A percentile compares a stretch with the other conserved stretches of the same genome.
These are phyloP conservation scores for Poecile atricapillus DNA, from an alignment of 2,113 vertebrate species.

Conservation along the genomic window DNA sequence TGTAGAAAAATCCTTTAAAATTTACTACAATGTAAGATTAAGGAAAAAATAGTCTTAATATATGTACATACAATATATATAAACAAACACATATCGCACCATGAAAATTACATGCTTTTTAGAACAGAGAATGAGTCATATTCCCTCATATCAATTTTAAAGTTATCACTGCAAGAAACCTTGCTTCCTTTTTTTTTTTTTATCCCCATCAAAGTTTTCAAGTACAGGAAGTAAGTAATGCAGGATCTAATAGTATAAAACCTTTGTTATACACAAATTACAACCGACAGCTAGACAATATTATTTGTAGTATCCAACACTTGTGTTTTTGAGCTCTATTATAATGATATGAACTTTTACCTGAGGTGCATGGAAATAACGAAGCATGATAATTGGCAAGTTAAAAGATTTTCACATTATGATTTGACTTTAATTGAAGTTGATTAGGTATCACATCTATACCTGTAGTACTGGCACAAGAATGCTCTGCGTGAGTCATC, in stretches of 20 bases:
- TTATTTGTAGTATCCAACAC: conserved; percentile 40
- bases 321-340: conserved; percentile 17
- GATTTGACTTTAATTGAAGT: conserved; percentile 36
- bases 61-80: conserved; percentile 74
- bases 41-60: conserved; percentile 79
- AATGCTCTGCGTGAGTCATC: conserved; percentile 43
- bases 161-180: conserved; percentile 62
- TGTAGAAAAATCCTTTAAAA: conserved; percentile 71
- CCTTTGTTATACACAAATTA: conserved; percentile 60
- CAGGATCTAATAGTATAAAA: conserved; percentile 65
- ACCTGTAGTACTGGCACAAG: conserved; percentile 59
- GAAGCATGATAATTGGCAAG: conserved; percentile 36
- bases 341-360: conserved; percentile 64
- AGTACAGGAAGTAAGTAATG: conserved; percentile 71
- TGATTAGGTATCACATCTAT: conserved; percentile 11
- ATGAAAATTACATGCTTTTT: conserved; percentile 76
- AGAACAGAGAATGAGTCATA: conserved; percentile 61
- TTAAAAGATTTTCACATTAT: conserved; percentile 40
- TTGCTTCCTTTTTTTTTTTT: conserved; percentile 64
- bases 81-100: conserved; percentile 66
- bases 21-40: conserved; percentile 73
- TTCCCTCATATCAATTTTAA: conserved; percentile 69
- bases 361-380: conserved; percentile 69
- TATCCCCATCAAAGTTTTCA: conserved; percentile 69
- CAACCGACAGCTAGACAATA: conserved; percentile 37